These are phyloP conservation scores for Tenebrosternarchus preto DNA, from an alignment of 2,113 vertebrate species.

Conservation along the genomic window DNA sequence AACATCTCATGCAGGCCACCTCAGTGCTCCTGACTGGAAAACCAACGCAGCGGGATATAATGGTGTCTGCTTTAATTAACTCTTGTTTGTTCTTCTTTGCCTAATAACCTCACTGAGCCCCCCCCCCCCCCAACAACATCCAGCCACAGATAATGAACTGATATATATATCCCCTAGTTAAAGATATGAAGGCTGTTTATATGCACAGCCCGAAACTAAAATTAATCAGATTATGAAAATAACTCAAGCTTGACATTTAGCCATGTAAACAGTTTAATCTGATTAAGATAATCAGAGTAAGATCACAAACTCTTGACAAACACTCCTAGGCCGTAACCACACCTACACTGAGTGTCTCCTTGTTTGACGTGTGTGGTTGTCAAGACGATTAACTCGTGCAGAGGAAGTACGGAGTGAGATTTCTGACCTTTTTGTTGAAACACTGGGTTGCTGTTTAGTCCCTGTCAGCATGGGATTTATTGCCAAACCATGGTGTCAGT, in stretches of 20 bases:
- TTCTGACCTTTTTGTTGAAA: too few relatives aligned
- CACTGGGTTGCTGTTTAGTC: too few relatives aligned
- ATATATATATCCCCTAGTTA: too few relatives aligned
- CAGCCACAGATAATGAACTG: too few relatives aligned
- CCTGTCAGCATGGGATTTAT: too few relatives aligned
- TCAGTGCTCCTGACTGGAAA: conserved; percentile 98
- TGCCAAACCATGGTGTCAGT: too few relatives aligned
- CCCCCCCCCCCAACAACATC: too few relatives aligned
- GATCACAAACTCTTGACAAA: neutral
- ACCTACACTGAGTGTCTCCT: neutral
- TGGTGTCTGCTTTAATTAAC: conserved; percentile 72
- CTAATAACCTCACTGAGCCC: neutral
- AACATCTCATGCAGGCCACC: conserved; percentile 93
- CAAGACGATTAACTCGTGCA: neutral
- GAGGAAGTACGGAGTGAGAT: neutral
- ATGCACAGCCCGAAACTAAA: neutral
- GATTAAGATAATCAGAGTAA: neutral
- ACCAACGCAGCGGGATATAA: conserved; percentile 98
- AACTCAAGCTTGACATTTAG: neutral
- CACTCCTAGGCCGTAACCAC: neutral
- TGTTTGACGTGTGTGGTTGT: neutral
- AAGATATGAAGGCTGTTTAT: neutral
- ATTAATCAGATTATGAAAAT: neutral
- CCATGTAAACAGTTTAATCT: neutral
- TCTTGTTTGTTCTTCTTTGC: neutral